Percentiles rank a stretch among this genome's conserved stretches.
Evolutionary conservation across 2,797 vertebrate genomes (phyloP).

Genomic region (Gadopsis bispinosus): DNA sequence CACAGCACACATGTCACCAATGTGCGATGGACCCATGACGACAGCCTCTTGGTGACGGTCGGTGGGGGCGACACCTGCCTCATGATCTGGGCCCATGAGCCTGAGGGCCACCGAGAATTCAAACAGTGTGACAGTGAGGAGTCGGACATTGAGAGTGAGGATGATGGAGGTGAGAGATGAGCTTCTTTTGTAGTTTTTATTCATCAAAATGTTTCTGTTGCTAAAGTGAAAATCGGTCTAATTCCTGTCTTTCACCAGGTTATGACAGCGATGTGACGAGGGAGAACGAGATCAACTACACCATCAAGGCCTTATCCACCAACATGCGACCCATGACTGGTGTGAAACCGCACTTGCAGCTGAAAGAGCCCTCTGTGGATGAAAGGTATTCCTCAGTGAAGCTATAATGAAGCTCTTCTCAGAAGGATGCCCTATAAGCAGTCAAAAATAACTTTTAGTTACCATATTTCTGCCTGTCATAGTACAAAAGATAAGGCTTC

Average conservation of each 20-base stretch:
- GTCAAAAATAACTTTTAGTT: not conserved
- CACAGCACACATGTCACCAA: conserved; percentile 98
- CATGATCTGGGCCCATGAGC: conserved; percentile 96
- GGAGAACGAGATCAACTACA: conserved; percentile 97
- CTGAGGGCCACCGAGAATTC: conserved; percentile 89
- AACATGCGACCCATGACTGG: conserved; percentile 96
- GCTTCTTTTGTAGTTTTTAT: not conserved
- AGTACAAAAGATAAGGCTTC: conserved; percentile 2
- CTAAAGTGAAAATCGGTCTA: not conserved
- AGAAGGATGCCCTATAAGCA: not conserved
- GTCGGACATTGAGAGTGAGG: conserved; percentile 96
- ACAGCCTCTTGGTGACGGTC: conserved; percentile 92
- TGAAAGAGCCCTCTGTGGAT: conserved; percentile 94
- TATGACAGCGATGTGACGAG: conserved; percentile 98
- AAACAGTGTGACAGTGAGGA: conserved; percentile 96
- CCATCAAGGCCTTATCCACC: conserved; percentile 98
- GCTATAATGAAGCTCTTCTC: conserved; percentile 13
- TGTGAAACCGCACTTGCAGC: conserved; percentile 96
- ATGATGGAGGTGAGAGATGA: conserved; percentile 91
- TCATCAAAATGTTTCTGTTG: not conserved
- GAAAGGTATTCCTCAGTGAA: conserved; percentile 89
- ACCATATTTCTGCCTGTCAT: not conserved
- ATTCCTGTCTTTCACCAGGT: conserved; percentile 80
- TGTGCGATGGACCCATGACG: conserved; percentile 95
- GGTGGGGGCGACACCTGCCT: conserved; percentile 95